Evolutionary conservation across 2,113 vertebrate species (phyloP), one percentile per base, ranked within the genome.

Genomic region (Myrmecobius fasciatus): DNA sequence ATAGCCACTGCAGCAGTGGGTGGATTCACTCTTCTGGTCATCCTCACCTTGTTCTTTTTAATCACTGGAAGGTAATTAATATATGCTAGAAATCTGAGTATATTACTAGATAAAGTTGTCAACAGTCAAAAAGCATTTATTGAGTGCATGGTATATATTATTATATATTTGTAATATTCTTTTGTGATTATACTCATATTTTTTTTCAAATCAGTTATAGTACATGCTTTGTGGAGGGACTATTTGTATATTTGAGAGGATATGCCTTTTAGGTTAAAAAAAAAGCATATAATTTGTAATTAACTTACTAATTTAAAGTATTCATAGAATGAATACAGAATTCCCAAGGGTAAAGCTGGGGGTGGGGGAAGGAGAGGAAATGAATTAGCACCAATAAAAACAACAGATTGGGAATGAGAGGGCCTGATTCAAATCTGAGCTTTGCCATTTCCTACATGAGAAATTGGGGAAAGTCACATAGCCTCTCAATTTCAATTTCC

Each of bases 1-100:
- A 99, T 99, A 93, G 99, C 99, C 97, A 99, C 99, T 0, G 99
- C 99, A 0, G 99, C 99, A 0, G 99, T 99, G 3, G 99, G 99
- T 43, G 99, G 99, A 96, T 99, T 99, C 98, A 99, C 99, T 43
- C 99, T 99, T 75, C 98, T 99, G 8, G 98, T 99, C 97, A 99
- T 99, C 98, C 99, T 99, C 96, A 99, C 99, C 60, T 98, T 99
- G 96, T 99, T 99, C 99, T 99, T 99, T 98, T 98, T 99, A 94
- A 99, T 99, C 98, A 99, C 99, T 28, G 99, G 99, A 94, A 99
- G 99, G 99, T 99, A 99, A 99, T 26, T 89, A 36, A 95, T 51
- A 48, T 47, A 49, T 47, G 60, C 17, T 14, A 26, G 26, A 56
- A 83, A 83, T 24, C 22, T 83, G 14, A 22, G 14, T 43, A 2